Percentiles rank a stretch among this genome's conserved stretches.
Conservation (phyloP, 1,140 invertebrate genomes). For the Myzus persicae region DNA sequence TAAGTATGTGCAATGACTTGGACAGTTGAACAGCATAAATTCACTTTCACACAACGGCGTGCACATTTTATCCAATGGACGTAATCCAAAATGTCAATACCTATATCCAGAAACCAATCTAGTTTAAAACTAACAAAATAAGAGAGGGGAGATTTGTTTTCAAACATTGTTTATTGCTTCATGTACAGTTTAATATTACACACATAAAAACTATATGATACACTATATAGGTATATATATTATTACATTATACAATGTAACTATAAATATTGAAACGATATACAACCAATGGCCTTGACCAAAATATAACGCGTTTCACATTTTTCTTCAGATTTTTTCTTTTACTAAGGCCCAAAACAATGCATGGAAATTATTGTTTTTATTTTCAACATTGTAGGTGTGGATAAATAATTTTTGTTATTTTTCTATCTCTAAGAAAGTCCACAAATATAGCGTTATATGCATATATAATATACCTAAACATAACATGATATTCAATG, state of each 20-base stretch:
- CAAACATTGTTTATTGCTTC: conserved; percentile 38
- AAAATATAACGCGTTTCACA: conserved; percentile 38
- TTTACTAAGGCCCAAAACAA: background rate
- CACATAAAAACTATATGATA: background rate
- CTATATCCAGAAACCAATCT: background rate
- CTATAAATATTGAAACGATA: conserved; percentile 47
- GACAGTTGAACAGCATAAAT: background rate
- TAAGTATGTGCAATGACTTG: background rate
- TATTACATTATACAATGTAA: conserved; percentile 33
- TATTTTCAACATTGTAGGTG: background rate
- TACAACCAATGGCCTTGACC: conserved; percentile 24
- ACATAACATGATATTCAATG: background rate
- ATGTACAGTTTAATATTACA: background rate
- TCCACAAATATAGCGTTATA: background rate
- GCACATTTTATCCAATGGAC: background rate
- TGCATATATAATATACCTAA: background rate
- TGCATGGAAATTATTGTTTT: background rate
- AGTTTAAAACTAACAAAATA: background rate
- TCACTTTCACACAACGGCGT: conserved; percentile 16
- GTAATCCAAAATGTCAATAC: conserved; percentile 22
- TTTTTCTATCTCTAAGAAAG: background rate
- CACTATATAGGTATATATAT: background rate
- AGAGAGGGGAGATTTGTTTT: conserved; percentile 18
- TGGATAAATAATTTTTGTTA: background rate
- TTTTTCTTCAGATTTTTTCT: background rate